A percentile compares a stretch with the other conserved stretches of the same genome.
Conservation (phyloP, 1,140 invertebrate genomes). For the Penaeus vannamei region DNA sequence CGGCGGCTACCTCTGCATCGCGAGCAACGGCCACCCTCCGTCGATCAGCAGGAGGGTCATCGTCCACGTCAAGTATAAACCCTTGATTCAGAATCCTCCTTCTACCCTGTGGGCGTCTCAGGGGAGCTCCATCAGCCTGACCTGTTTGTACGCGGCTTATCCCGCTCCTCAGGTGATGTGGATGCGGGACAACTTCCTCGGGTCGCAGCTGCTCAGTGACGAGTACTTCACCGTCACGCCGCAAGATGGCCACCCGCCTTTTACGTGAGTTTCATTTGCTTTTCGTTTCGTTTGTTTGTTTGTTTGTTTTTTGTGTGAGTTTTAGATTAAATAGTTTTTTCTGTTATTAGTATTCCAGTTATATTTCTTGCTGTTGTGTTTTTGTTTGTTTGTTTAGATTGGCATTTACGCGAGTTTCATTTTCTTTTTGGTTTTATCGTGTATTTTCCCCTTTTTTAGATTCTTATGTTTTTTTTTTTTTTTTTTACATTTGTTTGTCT, state of each 20-base stretch:
- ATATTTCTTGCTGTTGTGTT: no score
- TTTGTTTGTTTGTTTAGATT: no score
- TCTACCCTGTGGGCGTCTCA: conserved; percentile 8
- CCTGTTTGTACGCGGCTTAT: conserved; percentile 51
- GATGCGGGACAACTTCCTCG: conserved; percentile 26
- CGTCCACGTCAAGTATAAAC: conserved; percentile 82
- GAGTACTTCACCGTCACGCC: conserved; percentile 51
- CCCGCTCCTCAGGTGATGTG: conserved; percentile 20
- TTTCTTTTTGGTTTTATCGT: no score
- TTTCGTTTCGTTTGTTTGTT: background rate
- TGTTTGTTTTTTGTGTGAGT: background rate
- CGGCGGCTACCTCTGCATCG: conserved; percentile 89
- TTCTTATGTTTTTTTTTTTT: no score
- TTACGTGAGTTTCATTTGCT: conserved; percentile 37
- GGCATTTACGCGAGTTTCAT: no score
- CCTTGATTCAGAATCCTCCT: background rate
- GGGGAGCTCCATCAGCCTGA: conserved; percentile 32
- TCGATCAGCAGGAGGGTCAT: conserved; percentile 89
- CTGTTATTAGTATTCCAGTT: no score
- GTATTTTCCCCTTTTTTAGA: no score
- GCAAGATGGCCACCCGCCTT: conserved; percentile 50
- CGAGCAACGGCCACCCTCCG: conserved; percentile 89
- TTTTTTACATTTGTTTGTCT: no score
- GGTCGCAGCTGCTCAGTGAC: conserved; percentile 7
- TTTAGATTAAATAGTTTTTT: no score